Evolutionary conservation across 2,797 vertebrate species (phyloP), one percentile per base, ranked within the genome.

Genomic region (Lagodon rhomboides): DNA sequence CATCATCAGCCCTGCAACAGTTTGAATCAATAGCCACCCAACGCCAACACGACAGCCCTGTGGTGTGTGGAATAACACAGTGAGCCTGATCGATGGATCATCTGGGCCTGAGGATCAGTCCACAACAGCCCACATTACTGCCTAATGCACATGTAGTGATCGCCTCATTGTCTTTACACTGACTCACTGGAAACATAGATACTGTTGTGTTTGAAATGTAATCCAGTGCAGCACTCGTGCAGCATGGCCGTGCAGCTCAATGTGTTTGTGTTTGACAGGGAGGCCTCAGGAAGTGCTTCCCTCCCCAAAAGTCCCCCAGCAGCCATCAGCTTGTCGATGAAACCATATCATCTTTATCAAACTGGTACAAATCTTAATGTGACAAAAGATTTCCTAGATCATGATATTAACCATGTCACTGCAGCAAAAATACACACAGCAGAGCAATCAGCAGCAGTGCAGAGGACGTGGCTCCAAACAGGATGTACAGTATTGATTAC

Each of bases 1-100:
- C 58, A 66, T 60, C 44, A 67, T 22, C 68, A 30, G 51, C 20
- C 44, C 23, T 23, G 53, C 62, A 78, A 61, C 68, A 71, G 16
- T 34, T 64, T 56, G 5, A 44, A 80, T 88, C 82, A 78, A 84
- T 83, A 84, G 23, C 54, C 59, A 77, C 75, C 60, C 56, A 68
- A 55, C 43, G 50, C 68, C 63, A 67, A 68, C 54, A 75, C 4
- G 2, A 43, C 34, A 51, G n/a, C 50, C 65, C 68, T 70, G 73
- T 38, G 56, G 60, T 41, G 66, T 30, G 70, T 16, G 53, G 62
- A 34, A 59, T 51, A 23, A 41, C 34, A 20, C 49, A 59, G 30
- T 59, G 51, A 53, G 54, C n/a, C 27, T 10, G 51, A 66, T 79
- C 68, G 51, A 68, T 71, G 51, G 16, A n/a, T 67, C 17, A 47